Base-by-base conservation (phyloP, 2,888 invertebrate species). In the Epinotia nisella region DNA sequence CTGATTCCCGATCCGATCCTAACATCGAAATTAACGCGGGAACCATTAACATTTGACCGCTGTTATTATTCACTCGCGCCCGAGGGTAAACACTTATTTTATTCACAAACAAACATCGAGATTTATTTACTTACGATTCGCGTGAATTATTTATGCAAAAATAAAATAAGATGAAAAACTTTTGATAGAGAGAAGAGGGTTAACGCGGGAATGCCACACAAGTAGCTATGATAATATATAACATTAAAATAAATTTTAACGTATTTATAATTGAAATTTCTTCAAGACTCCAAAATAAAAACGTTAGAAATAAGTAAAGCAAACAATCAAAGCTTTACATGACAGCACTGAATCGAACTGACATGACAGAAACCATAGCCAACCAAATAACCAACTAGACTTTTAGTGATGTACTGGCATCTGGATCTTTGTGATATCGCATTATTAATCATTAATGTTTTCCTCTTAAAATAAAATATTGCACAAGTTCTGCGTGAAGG, bases 271-370 rank as follows among this genome's bases (percentile, higher is more conserved):
- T 79, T 78, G 76, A 82, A 80, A 76, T 68, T 68, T 78, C 75
- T 78, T 80, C 76, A 77, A 81, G 74, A 80, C 78, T 85, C 80
- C 74, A 86, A 89, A 91, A 85, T 86, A 89, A 88, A 66, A 89
- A 85, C 83, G 84, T 80, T 86, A 84, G 78, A 83, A 87, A 87
- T 86, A 82, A 86, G 84, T 83, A 86, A 86, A 84, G 90, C 90
- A 92, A 92, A 92, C 90, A 91, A 91, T 90, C 89, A 88, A 91
- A 91, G 88, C 90, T 77, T 79, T 87, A 87, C 83, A 80, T 82
- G 85, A 81, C 82, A 74, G 77, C 72, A 77, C 77, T 75, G 80
- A 79, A 80, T 84, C 73, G 64, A 77, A 78, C 71, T 78, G 77
- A 78, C 75, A 75, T 78, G 77, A 78, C 75, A 75, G 35, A 62